Base-by-base conservation (phyloP, 2,113 vertebrate genomes). In the Brienomyrus longianalis region DNA sequence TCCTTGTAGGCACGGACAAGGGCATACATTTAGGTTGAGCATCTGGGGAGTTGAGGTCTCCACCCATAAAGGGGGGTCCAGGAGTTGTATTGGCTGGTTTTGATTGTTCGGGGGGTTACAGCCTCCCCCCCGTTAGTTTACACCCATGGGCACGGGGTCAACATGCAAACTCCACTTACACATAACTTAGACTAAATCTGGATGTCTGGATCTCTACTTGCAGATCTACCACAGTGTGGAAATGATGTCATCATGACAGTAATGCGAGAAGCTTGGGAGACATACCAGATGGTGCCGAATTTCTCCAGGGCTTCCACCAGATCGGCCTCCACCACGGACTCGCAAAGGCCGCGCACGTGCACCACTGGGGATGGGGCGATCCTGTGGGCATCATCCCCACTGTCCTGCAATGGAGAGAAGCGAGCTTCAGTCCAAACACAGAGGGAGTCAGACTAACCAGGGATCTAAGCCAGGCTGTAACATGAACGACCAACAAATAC, bases 301-400 rank as follows among this genome's bases (percentile, higher is more conserved):
- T 98, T 97, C 91, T 99, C 97, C 86, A 99, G 95, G 27, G 97
- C 97, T 90, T 99, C 98, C 92, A 99, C 97, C 6, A 99, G 96
- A 93, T 99, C 98, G 10, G 98, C 98, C 91, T 99, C 98, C 95
- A 99, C 98, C 77, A 99, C 98, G 0, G 98, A 98, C 90, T 99
- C 98, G 90, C 97, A 98, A 50, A 99, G 95, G 23, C 98, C 98
- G 91, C 98, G 93, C 88, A 99, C 97, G n/a, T 99, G 98, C 87
- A 99, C 98, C 0, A 99, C 98, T 0, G 98, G 98, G 87, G 98
- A 99, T 88, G 98, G 97, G 4, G 98, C 97, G 88, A 99, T 98
- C 91, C 97, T 97, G 93, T 98, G 98, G 51, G 95, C 92, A 54
- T 95, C 95, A 47, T 95, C 95, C 0, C 90, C 92, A 9, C 93